Evolutionary conservation across 2,888 invertebrate species (phyloP).

Genomic region (Conomelus anceps): DNA sequence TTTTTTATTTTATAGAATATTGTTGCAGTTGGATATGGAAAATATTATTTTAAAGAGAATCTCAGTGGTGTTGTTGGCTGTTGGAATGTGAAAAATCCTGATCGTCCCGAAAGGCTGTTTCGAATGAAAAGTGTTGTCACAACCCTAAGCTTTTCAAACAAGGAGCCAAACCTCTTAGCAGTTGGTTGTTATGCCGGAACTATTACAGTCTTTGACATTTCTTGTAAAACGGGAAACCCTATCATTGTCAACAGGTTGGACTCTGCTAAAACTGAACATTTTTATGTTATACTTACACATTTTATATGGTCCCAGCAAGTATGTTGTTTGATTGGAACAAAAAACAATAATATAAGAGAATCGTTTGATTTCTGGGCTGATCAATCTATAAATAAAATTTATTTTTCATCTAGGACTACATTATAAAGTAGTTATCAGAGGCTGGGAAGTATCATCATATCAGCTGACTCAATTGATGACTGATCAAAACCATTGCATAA

Average conservation of each 20-base stretch:
- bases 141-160: slow-evolving; percentile 60
- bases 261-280: background rate
- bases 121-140: slow-evolving; percentile 57
- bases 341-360: too few relatives aligned
- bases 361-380: too few relatives aligned
- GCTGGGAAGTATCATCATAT: too few relatives aligned
- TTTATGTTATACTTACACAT: too few relatives aligned
- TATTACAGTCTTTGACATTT: slow-evolving; percentile 65
- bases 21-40: slow-evolving; percentile 67
- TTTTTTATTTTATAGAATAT: slow-evolving; percentile 48
- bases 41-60: slow-evolving; percentile 51
- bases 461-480: too few relatives aligned
- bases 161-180: slow-evolving; percentile 63
- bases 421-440: too few relatives aligned
- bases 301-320: too few relatives aligned
- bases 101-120: slow-evolving; percentile 57
- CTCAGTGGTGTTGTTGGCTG: slow-evolving; percentile 57
- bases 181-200: slow-evolving; percentile 68
- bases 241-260: slow-evolving; percentile 39
- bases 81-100: slow-evolving; percentile 71
- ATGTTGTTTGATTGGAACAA: too few relatives aligned
- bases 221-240: slow-evolving; percentile 45
- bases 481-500: too few relatives aligned
- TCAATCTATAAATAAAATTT: too few relatives aligned
- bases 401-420: too few relatives aligned